A percentile compares a stretch with the other conserved stretches of the same genome.
These are phyloP conservation scores for Poeciliopsis prolifica DNA, from an alignment of 2,113 vertebrate genomes.

Conservation along the genomic window DNA sequence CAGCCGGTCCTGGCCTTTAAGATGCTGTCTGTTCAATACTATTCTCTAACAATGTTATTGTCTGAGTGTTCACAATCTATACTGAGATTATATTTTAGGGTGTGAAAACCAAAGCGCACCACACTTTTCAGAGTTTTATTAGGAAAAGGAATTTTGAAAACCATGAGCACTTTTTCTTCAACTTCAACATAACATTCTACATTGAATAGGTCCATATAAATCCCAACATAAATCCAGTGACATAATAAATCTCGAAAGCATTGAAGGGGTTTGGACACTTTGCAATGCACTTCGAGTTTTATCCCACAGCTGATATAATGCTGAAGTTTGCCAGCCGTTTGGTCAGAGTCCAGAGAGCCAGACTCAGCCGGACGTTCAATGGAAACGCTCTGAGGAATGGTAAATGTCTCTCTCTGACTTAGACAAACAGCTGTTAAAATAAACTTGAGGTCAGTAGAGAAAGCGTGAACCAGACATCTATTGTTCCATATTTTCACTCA, in stretches of 20 bases:
- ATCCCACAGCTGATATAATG: conserved; percentile 7
- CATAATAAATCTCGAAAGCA: background rate
- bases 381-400: conserved; percentile 43
- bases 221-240: background rate
- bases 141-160: too few relatives aligned
- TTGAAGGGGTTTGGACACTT: background rate
- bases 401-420: conserved; percentile 58
- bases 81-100: too few relatives aligned
- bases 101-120: too few relatives aligned
- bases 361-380: conserved; percentile 17
- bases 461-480: conserved; percentile 55
- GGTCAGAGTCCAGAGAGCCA: conserved; percentile 39
- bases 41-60: too few relatives aligned
- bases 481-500: conserved; percentile 54
- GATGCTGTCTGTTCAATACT: too few relatives aligned
- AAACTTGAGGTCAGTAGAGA: conserved; percentile 37
- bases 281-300: background rate
- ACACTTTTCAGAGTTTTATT: too few relatives aligned
- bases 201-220: background rate
- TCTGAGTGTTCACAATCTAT: too few relatives aligned
- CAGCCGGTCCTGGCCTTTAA: too few relatives aligned
- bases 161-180: background rate
- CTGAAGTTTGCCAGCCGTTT: conserved; percentile 46
- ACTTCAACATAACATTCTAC: background rate
- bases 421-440: conserved; percentile 35